These are phyloP conservation scores for Pandemis heparana DNA, from an alignment of 2,888 invertebrate species.

Conservation along the genomic window DNA sequence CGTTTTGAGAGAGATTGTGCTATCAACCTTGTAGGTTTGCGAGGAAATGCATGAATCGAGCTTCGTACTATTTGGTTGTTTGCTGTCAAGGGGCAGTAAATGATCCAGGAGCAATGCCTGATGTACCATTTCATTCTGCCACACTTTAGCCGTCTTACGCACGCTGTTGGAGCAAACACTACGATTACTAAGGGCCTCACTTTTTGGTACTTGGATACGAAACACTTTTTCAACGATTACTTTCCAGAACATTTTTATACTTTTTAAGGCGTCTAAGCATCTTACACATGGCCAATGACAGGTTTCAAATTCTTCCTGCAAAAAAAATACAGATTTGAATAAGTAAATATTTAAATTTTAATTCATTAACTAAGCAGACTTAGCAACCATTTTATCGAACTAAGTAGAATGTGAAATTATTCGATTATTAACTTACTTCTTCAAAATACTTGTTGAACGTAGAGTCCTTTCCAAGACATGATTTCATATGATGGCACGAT, in stretches of 20 bases:
- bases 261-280: conserved; percentile 75
- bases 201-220: conserved; percentile 59
- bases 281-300: conserved; percentile 77
- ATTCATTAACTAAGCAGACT: background rate
- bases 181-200: conserved; percentile 49
- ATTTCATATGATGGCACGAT: conserved; percentile 70
- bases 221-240: conserved; percentile 74
- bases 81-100: conserved; percentile 48
- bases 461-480: conserved; percentile 65
- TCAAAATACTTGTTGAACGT: conserved; percentile 70
- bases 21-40: background rate
- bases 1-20: background rate
- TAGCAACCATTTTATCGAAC: background rate
- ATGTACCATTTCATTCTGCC: conserved; percentile 70
- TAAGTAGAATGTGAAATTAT: background rate
- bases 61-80: conserved; percentile 33
- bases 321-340: conserved; percentile 1
- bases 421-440: conserved; percentile 59
- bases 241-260: conserved; percentile 79
- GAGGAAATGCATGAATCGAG: background rate
- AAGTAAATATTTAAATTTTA: background rate
- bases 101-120: conserved; percentile 66
- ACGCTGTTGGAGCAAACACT: conserved; percentile 55
- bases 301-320: conserved; percentile 76
- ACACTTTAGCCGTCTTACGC: conserved; percentile 62